Percentiles rank a stretch among this genome's conserved stretches.
phyloP scores from a whole-genome alignment of 1,140 invertebrate species.

The Cherax quadricarinatus region DNA sequence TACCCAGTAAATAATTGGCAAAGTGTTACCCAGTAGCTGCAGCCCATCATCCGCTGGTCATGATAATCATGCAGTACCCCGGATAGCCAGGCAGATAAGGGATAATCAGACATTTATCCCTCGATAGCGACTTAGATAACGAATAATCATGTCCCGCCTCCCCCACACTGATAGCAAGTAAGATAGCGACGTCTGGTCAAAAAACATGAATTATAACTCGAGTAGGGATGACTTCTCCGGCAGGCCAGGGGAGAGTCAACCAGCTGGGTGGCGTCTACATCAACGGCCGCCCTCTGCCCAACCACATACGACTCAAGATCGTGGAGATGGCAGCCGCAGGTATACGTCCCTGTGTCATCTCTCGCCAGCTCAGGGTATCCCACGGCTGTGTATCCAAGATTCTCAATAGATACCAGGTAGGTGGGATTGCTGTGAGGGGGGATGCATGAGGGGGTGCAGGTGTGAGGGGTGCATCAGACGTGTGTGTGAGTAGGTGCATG shows the following conservation, averaged over 20 bases:
- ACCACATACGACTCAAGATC: constrained; percentile 92
- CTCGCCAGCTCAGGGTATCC: constrained; percentile 89
- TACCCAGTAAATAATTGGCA: not conserved
- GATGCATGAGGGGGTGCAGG: not conserved
- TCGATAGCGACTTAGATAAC: not conserved
- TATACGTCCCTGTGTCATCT: constrained; percentile 92
- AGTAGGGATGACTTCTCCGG: constrained; percentile 59
- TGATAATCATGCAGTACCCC: not conserved
- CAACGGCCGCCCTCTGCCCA: constrained; percentile 92
- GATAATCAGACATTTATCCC: not conserved
- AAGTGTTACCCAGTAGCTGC: constrained; percentile 14
- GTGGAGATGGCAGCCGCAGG: constrained; percentile 93
- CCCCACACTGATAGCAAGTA: not conserved
- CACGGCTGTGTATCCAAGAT: constrained; percentile 80
- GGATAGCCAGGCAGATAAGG: not conserved
- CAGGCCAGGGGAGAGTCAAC: constrained; percentile 92
- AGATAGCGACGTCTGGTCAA: not conserved
- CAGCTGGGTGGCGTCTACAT: constrained; percentile 95
- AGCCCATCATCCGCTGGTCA: not conserved
- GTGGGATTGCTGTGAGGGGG: not conserved
- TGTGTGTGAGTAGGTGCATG: not conserved
- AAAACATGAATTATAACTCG: constrained; percentile 1
- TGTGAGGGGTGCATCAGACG: not conserved
- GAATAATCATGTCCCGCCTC: not conserved
- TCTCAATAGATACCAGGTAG: constrained; percentile 78